These are phyloP conservation scores for Laterallus jamaicensis DNA, from an alignment of 2,113 vertebrate species.

Conservation along the genomic window DNA sequence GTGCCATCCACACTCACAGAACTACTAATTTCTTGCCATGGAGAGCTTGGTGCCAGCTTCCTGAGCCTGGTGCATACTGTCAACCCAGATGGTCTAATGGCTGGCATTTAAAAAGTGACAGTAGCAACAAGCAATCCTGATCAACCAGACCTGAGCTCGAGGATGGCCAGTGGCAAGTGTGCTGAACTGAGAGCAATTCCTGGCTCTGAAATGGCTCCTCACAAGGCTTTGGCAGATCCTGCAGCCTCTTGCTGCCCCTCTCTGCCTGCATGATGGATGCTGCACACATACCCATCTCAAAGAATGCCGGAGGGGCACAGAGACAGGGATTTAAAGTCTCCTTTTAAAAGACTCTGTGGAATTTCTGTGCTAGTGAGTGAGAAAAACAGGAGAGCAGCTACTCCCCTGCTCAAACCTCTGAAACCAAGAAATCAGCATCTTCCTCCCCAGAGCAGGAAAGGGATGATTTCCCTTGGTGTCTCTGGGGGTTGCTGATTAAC, in stretches of 20 bases:
- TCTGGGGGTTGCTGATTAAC: not conserved
- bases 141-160: not conserved
- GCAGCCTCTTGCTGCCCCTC: not conserved
- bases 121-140: not conserved
- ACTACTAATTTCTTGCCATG: not conserved
- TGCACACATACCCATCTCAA: not conserved
- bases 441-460: not conserved
- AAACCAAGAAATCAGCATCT: not conserved
- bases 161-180: not conserved
- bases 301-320: not conserved
- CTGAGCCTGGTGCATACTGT: not conserved
- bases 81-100: constrained; percentile 17
- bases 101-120: constrained; percentile 30
- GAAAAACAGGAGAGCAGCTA: not conserved
- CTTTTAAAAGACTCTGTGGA: not conserved
- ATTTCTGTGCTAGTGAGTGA: not conserved
- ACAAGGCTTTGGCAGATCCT: not conserved
- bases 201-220: not conserved
- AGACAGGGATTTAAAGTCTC: not conserved
- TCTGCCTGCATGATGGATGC: not conserved
- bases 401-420: not conserved
- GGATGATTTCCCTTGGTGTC: not conserved
- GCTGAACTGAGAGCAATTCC: not conserved
- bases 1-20: not conserved
- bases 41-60: not conserved